A percentile compares a stretch with the other conserved stretches of the same genome.
Evolutionary conservation across 2,113 vertebrate species (phyloP).

Genomic region (Thunnus maccoyii): DNA sequence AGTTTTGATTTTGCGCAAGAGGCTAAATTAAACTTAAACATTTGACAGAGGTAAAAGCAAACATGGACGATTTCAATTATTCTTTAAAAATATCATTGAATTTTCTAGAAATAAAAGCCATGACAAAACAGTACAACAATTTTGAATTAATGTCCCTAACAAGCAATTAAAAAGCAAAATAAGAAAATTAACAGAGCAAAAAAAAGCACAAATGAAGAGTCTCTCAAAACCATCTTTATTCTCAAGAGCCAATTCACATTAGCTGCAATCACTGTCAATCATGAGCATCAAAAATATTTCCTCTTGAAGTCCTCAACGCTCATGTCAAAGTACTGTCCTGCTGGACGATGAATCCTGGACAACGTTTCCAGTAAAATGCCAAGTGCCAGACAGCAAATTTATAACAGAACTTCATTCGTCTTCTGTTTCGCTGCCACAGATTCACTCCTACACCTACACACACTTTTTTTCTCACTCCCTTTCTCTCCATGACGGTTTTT

Average conservation of each 20-base stretch:
- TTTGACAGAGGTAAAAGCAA: no score
- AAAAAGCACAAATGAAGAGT: conserved; percentile 34
- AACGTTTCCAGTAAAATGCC: conserved; percentile 44
- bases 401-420: conserved; percentile 25
- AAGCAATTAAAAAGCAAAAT: neutral
- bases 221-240: conserved; percentile 87
- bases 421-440: conserved; percentile 44
- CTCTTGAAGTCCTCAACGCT: conserved; percentile 54
- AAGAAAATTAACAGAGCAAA: neutral
- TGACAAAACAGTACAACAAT: neutral
- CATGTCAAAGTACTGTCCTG: conserved; percentile 43
- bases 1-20: no score
- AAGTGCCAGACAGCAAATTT: conserved; percentile 57
- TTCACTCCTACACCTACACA: conserved; percentile 37
- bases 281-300: conserved; percentile 47
- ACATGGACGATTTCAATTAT: no score
- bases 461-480: conserved; percentile 20
- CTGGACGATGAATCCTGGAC: conserved; percentile 16
- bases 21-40: no score
- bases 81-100: no score
- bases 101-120: no score
- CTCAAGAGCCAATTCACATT: conserved; percentile 81
- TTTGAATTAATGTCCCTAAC: neutral
- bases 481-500: conserved; percentile 36
- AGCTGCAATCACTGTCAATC: conserved; percentile 70